Evolutionary conservation across 64 coral and sea anemone species (phyloP).

Genomic region (Porites lutea): DNA sequence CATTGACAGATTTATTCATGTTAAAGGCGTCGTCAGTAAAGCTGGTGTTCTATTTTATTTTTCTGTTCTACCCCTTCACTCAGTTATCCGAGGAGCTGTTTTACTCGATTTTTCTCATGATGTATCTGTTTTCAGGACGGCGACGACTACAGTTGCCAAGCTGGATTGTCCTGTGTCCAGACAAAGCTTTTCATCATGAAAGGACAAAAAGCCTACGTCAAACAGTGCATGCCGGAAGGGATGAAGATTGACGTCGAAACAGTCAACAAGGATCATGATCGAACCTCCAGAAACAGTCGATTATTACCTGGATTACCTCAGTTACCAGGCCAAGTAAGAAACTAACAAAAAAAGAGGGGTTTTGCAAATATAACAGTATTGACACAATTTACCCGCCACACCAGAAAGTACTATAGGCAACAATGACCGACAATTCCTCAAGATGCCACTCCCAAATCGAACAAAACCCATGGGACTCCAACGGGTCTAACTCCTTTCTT

Average conservation of each 20-base stretch:
- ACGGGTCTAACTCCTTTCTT: too few relatives aligned
- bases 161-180: constrained; percentile 59
- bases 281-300: not conserved
- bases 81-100: not conserved
- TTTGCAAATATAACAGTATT: too few relatives aligned
- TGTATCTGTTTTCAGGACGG: not conserved
- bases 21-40: too few relatives aligned
- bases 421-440: too few relatives aligned
- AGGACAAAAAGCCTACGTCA: constrained; percentile 38
- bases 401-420: too few relatives aligned
- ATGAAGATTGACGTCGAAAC: constrained; percentile 58
- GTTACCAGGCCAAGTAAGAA: too few relatives aligned
- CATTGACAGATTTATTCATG: too few relatives aligned
- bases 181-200: constrained; percentile 65
- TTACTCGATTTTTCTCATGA: not conserved
- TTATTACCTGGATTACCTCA: not conserved
- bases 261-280: constrained; percentile 50
- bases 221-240: constrained; percentile 45
- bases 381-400: too few relatives aligned
- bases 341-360: too few relatives aligned
- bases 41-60: too few relatives aligned
- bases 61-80: not conserved
- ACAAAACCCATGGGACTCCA: too few relatives aligned
- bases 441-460: too few relatives aligned
- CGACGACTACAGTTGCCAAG: constrained; percentile 52